Evolutionary conservation across 1,140 invertebrate genomes (phyloP).

Genomic region (Caenorhabditis tropicalis): DNA sequence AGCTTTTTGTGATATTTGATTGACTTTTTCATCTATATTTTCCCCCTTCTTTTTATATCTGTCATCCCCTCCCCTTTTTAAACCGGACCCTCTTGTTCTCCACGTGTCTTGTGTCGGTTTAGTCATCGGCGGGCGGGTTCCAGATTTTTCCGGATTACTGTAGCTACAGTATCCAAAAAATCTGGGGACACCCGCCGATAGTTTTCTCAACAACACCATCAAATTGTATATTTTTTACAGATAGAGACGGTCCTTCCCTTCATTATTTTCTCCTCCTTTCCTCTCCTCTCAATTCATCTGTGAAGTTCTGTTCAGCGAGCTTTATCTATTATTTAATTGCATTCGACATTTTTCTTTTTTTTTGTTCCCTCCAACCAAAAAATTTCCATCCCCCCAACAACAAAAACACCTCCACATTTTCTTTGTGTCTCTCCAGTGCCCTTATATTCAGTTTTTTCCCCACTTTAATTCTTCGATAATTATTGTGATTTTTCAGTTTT

Average conservation of each 20-base stretch:
- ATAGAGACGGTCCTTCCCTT: neutral
- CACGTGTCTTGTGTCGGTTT: neutral
- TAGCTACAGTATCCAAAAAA: too few species aligned
- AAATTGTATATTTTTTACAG: conserved; percentile 14
- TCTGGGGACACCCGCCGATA: neutral
- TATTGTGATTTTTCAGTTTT: too few species aligned
- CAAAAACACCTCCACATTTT: too few species aligned
- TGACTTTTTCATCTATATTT: neutral
- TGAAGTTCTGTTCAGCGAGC: conserved; percentile 23
- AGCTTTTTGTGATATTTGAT: conserved; percentile 28
- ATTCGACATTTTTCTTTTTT: too few species aligned
- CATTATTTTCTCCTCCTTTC: too few species aligned
- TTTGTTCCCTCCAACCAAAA: too few species aligned
- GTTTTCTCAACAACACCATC: neutral
- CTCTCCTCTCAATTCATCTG: neutral
- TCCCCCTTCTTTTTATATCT: neutral
- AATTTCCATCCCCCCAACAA: too few species aligned
- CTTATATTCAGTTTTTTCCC: too few species aligned
- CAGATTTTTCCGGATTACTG: neutral
- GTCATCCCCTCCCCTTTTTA: neutral
- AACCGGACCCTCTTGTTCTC: neutral
- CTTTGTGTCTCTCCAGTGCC: too few species aligned
- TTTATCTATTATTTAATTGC: neutral
- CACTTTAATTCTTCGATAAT: too few species aligned
- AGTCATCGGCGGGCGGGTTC: too few species aligned